Evolutionary conservation across 92 coral and sea anemone species (phyloP), one percentile per base, ranked within the genome.

Genomic region (Bergia sp.): DNA sequence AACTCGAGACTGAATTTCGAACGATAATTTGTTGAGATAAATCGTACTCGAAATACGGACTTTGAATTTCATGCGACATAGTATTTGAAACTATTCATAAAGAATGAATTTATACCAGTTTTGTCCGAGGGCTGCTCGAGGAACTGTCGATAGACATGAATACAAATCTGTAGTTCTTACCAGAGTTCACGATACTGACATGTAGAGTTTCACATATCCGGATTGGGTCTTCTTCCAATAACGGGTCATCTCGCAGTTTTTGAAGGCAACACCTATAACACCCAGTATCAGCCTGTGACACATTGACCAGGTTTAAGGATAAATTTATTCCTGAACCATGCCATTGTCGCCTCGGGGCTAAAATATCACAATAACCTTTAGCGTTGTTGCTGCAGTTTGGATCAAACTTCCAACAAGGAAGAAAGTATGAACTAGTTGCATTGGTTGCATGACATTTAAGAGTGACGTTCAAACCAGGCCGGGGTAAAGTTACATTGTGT

Each of bases 231-330:
- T 6, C 79, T 7, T 69, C 64, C 36, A 16, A 36, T 5, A 84
- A 45, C 87, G 13, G 49, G 36, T 71, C 64, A 43, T 71, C 61
- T 7, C 36, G 57, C 36, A 84, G 77, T 0, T 69, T 41, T 7
- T 29, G 43, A 41, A 69, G 12, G 64, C 87, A 84, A n/a, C 87
- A 84, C n/a, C 36, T 43, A n/a, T 84, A 84, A 4, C 87, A 84
- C 42, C 87, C 87, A 12, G 55, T 50, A 36, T 45, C 13, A 65
- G 45, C 65, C 65, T 23, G 43, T 71, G 87, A 69, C 5, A 84
- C 74, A 23, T 84, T 84, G 20, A 84, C 79, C 0, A 84, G 77
- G 66, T 2, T 0, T n/a, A 84, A 43, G 23, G 64, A 71, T 39
- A 84, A 15, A 16, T 45, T 84, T 1, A 36, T 13, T 37, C 45